A percentile compares a stretch with the other conserved stretches of the same genome.
Evolutionary conservation across 2,113 vertebrate genomes (phyloP).

Genomic region (Turdus rufiventris): DNA sequence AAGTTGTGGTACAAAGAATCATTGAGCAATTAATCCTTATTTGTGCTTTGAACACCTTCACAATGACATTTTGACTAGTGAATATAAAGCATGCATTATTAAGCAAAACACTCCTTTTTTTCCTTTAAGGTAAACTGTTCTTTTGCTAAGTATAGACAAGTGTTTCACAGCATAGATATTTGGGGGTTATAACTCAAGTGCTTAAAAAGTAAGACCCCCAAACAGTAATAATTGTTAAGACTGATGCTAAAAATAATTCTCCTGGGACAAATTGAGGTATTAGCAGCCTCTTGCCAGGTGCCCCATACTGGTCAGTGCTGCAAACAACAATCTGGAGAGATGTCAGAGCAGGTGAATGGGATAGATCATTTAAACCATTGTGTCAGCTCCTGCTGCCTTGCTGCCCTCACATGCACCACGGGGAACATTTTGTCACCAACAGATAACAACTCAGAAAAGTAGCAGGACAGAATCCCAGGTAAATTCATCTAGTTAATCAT

Average conservation of each 20-base stretch:
- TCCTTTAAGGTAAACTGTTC: neutral
- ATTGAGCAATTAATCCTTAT: neutral
- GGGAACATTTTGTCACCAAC: neutral
- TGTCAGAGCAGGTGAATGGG: accelerated
- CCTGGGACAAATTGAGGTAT: neutral
- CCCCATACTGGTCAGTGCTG: accelerated
- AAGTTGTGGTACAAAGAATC: neutral
- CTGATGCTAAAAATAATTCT: neutral
- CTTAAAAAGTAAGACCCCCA: neutral
- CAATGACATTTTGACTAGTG: neutral
- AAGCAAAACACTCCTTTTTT: neutral
- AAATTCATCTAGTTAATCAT: neutral
- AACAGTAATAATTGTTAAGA: neutral
- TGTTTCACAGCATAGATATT: neutral
- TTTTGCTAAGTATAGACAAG: neutral
- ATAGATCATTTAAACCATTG: neutral
- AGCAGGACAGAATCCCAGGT: neutral
- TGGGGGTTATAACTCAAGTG: neutral
- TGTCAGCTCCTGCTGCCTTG: accelerated
- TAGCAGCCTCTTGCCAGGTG: neutral
- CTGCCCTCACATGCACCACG: accelerated
- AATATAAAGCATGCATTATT: neutral
- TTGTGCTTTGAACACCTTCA: neutral
- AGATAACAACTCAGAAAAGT: neutral
- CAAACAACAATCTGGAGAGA: accelerated